These are phyloP conservation scores for Machimus atricapillus DNA, from an alignment of 2,888 invertebrate species.

Conservation along the genomic window DNA sequence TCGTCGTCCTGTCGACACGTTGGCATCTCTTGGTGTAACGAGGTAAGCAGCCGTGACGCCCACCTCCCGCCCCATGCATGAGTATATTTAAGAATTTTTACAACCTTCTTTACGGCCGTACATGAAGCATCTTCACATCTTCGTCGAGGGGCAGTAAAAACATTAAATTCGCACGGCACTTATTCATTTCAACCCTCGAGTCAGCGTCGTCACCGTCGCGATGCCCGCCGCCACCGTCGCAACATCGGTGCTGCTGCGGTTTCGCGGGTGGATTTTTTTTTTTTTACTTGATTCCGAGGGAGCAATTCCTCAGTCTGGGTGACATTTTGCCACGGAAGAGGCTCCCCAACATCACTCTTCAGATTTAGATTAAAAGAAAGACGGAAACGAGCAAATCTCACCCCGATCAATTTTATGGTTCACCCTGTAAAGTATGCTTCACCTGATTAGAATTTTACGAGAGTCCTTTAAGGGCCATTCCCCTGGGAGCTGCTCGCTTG, in stretches of 20 bases:
- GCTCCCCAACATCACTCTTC: background rate
- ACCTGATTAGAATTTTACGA: slow-evolving; percentile 26
- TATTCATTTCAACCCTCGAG: background rate
- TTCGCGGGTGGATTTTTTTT: background rate
- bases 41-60: background rate
- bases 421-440: background rate
- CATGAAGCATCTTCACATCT: slow-evolving; percentile 8
- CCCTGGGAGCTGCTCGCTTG: background rate
- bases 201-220: background rate
- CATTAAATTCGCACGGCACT: slow-evolving; percentile 8
- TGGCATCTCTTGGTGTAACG: background rate
- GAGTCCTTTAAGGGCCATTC: background rate
- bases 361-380: slow-evolving; percentile 10
- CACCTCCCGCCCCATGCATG: background rate
- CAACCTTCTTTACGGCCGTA: slow-evolving; percentile 8
- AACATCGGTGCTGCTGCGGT: background rate
- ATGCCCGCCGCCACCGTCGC: background rate
- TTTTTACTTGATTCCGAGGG: background rate
- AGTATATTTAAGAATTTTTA: slow-evolving; percentile 30
- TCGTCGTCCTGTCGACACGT: background rate
- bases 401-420: slow-evolving; percentile 10
- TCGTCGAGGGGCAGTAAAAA: slow-evolving; percentile 3
- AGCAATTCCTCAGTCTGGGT: background rate
- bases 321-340: background rate
- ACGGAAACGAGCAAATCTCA: background rate